Percentiles rank a stretch among this genome's conserved stretches.
Conservation (phyloP, 2,888 invertebrate genomes). For the Lepidocyrtinus sp. region DNA sequence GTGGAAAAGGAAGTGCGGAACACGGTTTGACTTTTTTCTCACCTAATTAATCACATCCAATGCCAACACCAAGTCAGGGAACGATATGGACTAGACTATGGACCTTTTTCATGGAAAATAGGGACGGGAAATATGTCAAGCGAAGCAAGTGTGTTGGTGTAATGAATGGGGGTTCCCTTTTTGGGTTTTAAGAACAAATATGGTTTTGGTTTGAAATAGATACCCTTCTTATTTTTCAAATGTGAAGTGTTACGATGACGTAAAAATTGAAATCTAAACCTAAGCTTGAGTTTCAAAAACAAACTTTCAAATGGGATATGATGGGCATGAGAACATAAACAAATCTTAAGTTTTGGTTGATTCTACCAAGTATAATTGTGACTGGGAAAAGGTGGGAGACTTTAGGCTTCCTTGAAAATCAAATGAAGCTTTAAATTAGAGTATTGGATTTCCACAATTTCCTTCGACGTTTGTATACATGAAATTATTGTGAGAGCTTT, state of each 20-base stretch:
- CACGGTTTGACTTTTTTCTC: slow-evolving; percentile 58
- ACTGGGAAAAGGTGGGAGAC: neutral
- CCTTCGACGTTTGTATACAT: too few relatives aligned
- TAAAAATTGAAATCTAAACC: slow-evolving; percentile 36
- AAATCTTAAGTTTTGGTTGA: neutral
- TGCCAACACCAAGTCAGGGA: slow-evolving; percentile 5
- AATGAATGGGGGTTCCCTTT: neutral
- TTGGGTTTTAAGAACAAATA: slow-evolving; percentile 40
- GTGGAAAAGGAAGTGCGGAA: slow-evolving; percentile 60
- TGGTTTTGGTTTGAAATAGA: slow-evolving; percentile 58
- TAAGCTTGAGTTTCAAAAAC: slow-evolving; percentile 15
- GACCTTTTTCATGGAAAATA: slow-evolving; percentile 29
- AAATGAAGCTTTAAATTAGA: slow-evolving; percentile 2
- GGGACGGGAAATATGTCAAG: slow-evolving; percentile 22
- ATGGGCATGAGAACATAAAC: neutral
- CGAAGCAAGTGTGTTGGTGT: neutral
- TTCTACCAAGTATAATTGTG: neutral
- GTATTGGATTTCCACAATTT: neutral
- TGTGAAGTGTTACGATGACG: slow-evolving; percentile 9
- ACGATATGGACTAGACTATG: neutral
- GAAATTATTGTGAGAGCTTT: too few relatives aligned
- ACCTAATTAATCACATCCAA: slow-evolving; percentile 60
- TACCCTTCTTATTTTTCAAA: slow-evolving; percentile 27
- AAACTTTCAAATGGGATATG: slow-evolving; percentile 19
- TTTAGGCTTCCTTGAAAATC: neutral